Evolutionary conservation across 2,888 invertebrate species (phyloP).

Genomic region (Sceliomorpha sp.): DNA sequence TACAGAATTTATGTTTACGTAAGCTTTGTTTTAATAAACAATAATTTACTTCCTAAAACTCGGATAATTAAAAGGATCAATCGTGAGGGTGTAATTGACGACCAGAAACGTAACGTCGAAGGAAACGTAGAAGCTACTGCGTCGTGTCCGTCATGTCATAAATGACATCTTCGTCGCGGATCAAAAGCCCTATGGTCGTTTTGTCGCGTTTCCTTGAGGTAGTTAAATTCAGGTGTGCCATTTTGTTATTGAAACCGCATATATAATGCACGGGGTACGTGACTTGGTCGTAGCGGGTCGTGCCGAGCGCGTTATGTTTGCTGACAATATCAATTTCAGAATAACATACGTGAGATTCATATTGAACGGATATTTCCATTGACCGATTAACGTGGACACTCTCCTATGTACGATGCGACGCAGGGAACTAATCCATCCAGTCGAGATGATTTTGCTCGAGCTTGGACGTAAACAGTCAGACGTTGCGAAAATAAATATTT

Average conservation of each 20-base stretch:
- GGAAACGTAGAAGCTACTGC: too few relatives aligned
- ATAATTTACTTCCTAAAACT: too few relatives aligned
- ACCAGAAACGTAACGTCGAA: too few relatives aligned
- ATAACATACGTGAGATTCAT: constrained; percentile 68
- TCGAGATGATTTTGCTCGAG: constrained; percentile 26
- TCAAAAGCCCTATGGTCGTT: too few relatives aligned
- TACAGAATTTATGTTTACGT: too few relatives aligned
- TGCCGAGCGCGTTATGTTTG: constrained; percentile 61
- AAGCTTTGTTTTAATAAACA: too few relatives aligned
- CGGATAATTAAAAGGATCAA: too few relatives aligned
- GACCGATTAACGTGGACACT: constrained; percentile 48
- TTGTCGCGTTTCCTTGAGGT: too few relatives aligned
- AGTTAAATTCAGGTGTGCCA: constrained; percentile 56
- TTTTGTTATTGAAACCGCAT: constrained; percentile 62
- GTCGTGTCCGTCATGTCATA: constrained; percentile 36
- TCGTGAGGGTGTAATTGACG: too few relatives aligned
- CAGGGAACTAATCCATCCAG: constrained; percentile 34
- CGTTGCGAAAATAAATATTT: constrained; percentile 31
- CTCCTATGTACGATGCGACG: constrained; percentile 11
- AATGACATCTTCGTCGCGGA: too few relatives aligned
- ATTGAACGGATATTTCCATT: constrained; percentile 64
- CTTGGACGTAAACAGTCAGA: constrained; percentile 31
- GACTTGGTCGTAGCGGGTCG: constrained; percentile 45
- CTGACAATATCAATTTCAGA: constrained; percentile 73
- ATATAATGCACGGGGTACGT: constrained; percentile 56